phyloP scores from a whole-genome alignment of 2,797 vertebrate genomes.

The Falco columbarius region DNA sequence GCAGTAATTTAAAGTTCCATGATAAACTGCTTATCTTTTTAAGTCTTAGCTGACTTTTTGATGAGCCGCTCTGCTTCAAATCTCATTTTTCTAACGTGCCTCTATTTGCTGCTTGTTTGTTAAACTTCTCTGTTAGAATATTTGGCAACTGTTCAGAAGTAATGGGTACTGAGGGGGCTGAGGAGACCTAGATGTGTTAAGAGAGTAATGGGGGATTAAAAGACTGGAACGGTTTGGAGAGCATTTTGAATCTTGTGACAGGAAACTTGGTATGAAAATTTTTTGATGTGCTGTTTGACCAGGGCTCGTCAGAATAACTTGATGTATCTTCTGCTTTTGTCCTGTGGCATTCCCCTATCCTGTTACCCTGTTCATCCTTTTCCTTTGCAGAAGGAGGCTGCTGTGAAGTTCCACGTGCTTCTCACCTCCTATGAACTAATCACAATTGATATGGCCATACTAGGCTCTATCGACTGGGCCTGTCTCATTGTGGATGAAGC shows the following conservation, averaged over 20 bases:
- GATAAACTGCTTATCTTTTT: neutral
- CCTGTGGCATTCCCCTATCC: neutral
- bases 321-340: neutral
- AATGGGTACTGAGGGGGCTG: neutral
- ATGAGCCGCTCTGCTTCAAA: neutral
- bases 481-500: conserved; percentile 98
- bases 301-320: neutral
- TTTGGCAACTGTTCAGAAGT: neutral
- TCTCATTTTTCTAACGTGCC: neutral
- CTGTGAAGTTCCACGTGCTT: conserved; percentile 95
- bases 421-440: conserved; percentile 97
- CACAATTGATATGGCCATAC: conserved; percentile 95
- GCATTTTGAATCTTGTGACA: neutral
- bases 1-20: neutral
- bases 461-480: conserved; percentile 98
- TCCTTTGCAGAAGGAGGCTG: conserved; percentile 90
- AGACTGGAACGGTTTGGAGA: neutral
- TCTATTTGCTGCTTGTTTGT: neutral
- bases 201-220: neutral
- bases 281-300: neutral
- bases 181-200: neutral
- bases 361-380: neutral
- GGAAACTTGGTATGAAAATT: neutral
- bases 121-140: neutral
- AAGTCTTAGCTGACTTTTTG: neutral